Base-by-base conservation (phyloP, 1,140 invertebrate genomes). In the Cyphomyrmex costatus region DNA sequence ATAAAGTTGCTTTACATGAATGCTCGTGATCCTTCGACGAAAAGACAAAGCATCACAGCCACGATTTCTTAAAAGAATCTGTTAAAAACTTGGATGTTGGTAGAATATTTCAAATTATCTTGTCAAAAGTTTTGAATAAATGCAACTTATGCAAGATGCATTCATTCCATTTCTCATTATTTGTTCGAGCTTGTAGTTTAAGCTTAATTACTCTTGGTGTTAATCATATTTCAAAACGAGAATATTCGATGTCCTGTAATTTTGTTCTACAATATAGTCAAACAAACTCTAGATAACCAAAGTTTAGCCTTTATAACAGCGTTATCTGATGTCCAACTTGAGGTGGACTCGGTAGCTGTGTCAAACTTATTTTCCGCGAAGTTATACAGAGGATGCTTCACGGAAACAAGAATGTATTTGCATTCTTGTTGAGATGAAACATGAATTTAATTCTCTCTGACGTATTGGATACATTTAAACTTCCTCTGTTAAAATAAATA, bases 231-330 rank as follows among this genome's bases (percentile, higher is more conserved):
- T 42, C 30, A 70, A 42, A 80, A 80, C 24, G 53, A 60, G 33
- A 73, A 83, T 73, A 33, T 73, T 83, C 53, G 46, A 83, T 73
- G 79, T 46, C 53, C 19, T 36, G 30, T 73, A 83, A 83, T 83
- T 73, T 46, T 21, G 10, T 83, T 83, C n/a, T 33, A 49, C 36
- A 30, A 36, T 36, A 24, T 58, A 27, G 36, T 14, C 79, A 8
- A 83, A 83, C 53, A 73, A 83, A 83, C 79, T 83, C 68, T n/a
- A 60, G 24, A 73, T 83, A 71, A 53, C n/a, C 68, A 89, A 90
- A 90, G 66, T 90, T 90, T 89, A 27, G 53, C 79, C 66, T 85
- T 78, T 84, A 79, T 79, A 88, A 83, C 77, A 21, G 73, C 73
- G 84, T 90, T 90, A 90, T 74, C 27, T 63, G 78, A 46, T 82